Base-by-base conservation (phyloP, 2,888 invertebrate genomes). In the Thereva nobilitata region DNA sequence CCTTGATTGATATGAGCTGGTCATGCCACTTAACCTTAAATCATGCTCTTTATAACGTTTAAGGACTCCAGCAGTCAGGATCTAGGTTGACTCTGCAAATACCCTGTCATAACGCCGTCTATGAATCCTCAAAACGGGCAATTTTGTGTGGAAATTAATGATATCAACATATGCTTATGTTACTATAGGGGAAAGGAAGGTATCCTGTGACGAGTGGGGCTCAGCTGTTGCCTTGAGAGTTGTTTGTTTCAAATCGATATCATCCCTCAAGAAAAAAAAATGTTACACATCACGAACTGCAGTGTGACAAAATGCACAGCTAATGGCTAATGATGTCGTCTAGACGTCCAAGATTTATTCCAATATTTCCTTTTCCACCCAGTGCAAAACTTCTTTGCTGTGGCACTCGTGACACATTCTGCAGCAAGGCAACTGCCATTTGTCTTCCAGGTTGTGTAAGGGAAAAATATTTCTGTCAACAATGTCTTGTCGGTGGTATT, bases 21-120 rank as follows among this genome's bases (percentile, higher is more conserved):
- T 57, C 57, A 57, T 57, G 57, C 57, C 44, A 57, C 35, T 44
- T 44, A 42, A 44, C 57, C 5, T 57, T 57, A 57, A 57, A 57
- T 57, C 57, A 57, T 44, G 9, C 23, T 41, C 57, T 57, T 44
- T 57, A 57, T 42, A 9, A 35, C 45, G 57, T 35, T 40, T 57
- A 57, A 23, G 23, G 23, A 23, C 23, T 23, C 23, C 23, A 23
- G 23, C 23, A 23, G 23, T 23, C 23, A 23, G 23, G 23, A 23
- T 23, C 23, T 23, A 23, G 23, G 23, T 23, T 23, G 23, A 23
- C 23, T 23, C 23, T 23, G 23, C 23, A 23, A 23, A 23, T 23
- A 23, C 23, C 23, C 23, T 23, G 23, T 23, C 23, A 23, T 23
- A 23, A 23, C 23, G 23, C 57, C 42, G 42, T 45, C 34, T 9